phyloP scores from a whole-genome alignment of 2,797 vertebrate genomes.

The Dallia pectoralis region DNA sequence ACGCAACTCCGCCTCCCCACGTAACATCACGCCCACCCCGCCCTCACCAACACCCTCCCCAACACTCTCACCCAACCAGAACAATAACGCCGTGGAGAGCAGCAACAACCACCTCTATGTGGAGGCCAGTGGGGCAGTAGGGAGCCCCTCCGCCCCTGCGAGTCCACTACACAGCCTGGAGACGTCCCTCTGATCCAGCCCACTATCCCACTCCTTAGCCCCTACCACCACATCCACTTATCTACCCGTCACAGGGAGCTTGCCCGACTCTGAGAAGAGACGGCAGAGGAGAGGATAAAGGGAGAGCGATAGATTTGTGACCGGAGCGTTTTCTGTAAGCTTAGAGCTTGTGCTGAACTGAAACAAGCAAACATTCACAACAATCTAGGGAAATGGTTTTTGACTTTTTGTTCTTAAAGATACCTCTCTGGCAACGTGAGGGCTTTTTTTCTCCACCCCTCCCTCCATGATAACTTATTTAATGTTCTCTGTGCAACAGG shows the following conservation, averaged over 20 bases:
- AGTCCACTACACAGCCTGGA: slow-evolving; percentile 99
- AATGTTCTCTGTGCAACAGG: slow-evolving; percentile 71
- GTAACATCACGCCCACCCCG: slow-evolving; percentile 81
- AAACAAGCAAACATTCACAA: slow-evolving; percentile 89
- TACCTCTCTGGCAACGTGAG: slow-evolving; percentile 67
- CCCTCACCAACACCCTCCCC: slow-evolving; percentile 59
- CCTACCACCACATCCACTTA: slow-evolving; percentile 41
- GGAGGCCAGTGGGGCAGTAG: slow-evolving; percentile 91
- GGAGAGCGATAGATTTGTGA: slow-evolving; percentile 32
- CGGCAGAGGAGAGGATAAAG: slow-evolving; percentile 30
- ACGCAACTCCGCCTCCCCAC: slow-evolving; percentile 82
- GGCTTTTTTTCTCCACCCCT: slow-evolving; percentile 56
- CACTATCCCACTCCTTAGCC: slow-evolving; percentile 25
- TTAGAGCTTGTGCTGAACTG: slow-evolving; percentile 83
- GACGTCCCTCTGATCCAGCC: slow-evolving; percentile 94
- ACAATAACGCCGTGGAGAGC: slow-evolving; percentile 98
- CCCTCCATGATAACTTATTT: slow-evolving; percentile 71
- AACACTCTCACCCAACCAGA: slow-evolving; percentile 91
- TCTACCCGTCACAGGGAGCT: slow-evolving; percentile 58
- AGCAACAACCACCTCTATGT: slow-evolving; percentile 90
- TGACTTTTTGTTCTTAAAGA: slow-evolving; percentile 61
- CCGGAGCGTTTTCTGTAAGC: slow-evolving; percentile 33
- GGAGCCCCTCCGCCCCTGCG: slow-evolving; percentile 88
- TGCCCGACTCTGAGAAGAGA: slow-evolving; percentile 44
- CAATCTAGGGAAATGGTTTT: slow-evolving; percentile 94